Percentiles rank a stretch among this genome's conserved stretches.
These are phyloP conservation scores for Rhopalosiphum nymphaeae DNA, from an alignment of 2,888 invertebrate species.

Conservation along the genomic window DNA sequence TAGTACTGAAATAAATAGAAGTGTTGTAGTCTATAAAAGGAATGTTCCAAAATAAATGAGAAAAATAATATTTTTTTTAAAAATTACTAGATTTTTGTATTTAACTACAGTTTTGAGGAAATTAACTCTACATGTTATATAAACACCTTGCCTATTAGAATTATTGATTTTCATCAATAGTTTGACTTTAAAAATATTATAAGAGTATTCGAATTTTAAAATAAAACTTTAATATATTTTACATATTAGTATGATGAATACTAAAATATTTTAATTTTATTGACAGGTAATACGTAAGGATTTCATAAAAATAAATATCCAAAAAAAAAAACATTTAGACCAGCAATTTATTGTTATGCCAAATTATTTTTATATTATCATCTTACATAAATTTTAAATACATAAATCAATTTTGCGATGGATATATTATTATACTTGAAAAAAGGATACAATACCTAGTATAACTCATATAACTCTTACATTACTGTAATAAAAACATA, in stretches of 20 bases:
- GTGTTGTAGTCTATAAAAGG: not conserved
- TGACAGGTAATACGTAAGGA: not conserved
- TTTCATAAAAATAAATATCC: not conserved
- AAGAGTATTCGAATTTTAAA: slow-evolving; percentile 13
- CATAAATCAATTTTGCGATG: not conserved
- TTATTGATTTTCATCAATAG: slow-evolving; percentile 61
- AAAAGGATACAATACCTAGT: not conserved
- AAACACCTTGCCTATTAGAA: slow-evolving; percentile 3
- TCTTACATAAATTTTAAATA: not conserved
- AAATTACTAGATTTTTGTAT: not conserved
- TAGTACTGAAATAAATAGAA: not conserved
- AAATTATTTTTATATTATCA: not conserved
- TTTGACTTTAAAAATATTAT: slow-evolving; percentile 53
- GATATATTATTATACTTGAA: not conserved
- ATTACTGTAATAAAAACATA: not conserved
- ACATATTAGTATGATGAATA: not conserved
- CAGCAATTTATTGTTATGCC: not conserved
- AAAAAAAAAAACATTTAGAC: not conserved
- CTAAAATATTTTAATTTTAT: not conserved
- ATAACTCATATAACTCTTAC: not conserved
- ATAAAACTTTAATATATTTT: not conserved
- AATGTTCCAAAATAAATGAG: not conserved
- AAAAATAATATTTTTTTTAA: not conserved
- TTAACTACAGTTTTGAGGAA: not conserved
- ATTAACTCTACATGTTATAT: slow-evolving; percentile 59